phyloP scores from a whole-genome alignment of 2,888 invertebrate species.

The Gandaritis pyraliata region DNA sequence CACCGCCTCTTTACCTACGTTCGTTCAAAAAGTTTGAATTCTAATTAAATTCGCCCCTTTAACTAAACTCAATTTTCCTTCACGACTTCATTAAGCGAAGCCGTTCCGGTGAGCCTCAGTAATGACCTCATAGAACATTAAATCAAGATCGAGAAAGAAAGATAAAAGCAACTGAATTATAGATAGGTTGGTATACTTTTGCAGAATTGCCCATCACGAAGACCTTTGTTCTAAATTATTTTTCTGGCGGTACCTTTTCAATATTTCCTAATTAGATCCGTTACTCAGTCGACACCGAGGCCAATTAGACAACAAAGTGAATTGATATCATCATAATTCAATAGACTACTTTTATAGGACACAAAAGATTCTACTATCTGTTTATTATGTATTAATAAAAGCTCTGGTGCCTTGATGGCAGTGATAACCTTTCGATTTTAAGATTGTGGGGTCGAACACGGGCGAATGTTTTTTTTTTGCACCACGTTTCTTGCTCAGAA shows the following conservation, averaged over 20 bases:
- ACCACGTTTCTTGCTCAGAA: too few species aligned
- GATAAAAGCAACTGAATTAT: slow-evolving; percentile 79
- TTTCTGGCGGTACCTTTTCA: slow-evolving; percentile 50
- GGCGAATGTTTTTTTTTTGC: too few species aligned
- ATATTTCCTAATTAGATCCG: slow-evolving; percentile 53
- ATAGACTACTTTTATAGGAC: too few species aligned
- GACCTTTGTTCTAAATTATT: slow-evolving; percentile 60
- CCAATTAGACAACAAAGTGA: slow-evolving; percentile 1
- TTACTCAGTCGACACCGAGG: slow-evolving; percentile 18
- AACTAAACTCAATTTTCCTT: slow-evolving; percentile 83
- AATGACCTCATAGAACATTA: slow-evolving; percentile 82
- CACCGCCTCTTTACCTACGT: slow-evolving; percentile 67
- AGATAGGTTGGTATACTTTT: slow-evolving; percentile 72
- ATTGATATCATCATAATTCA: too few species aligned
- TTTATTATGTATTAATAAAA: too few species aligned
- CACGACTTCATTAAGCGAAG: slow-evolving; percentile 82
- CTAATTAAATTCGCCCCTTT: slow-evolving; percentile 83
- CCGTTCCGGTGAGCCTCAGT: slow-evolving; percentile 81
- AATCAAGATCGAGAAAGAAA: slow-evolving; percentile 79
- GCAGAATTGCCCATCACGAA: slow-evolving; percentile 70
- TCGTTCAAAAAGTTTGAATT: slow-evolving; percentile 81
- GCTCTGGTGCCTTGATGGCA: too few species aligned
- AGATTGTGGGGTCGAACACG: too few species aligned
- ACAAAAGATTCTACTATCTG: too few species aligned
- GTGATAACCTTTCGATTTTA: too few species aligned